Evolutionary conservation across 2,888 invertebrate species (phyloP).

Genomic region (Ariolimax columbianus): DNA sequence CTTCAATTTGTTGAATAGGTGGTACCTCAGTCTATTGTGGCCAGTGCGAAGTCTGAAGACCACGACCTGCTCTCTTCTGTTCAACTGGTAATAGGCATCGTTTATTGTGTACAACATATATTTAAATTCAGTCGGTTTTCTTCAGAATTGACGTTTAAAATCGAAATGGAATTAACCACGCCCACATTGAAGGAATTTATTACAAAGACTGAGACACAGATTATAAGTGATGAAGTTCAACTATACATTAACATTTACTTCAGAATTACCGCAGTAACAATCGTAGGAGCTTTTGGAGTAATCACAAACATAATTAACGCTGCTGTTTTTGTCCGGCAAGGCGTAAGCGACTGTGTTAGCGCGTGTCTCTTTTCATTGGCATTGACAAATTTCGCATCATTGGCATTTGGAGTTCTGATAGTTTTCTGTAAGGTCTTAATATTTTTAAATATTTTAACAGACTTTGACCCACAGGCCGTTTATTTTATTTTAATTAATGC

Average conservation of each 20-base stretch:
- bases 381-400: background rate
- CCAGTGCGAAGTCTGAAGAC: too few species aligned
- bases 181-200: background rate
- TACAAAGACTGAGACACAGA: background rate
- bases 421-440: background rate
- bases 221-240: constrained; percentile 4
- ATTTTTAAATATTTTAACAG: background rate
- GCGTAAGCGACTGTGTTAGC: background rate
- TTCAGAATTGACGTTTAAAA: background rate
- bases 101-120: too few species aligned
- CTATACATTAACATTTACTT: constrained; percentile 13
- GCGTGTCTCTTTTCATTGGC: background rate
- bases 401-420: constrained; percentile 5
- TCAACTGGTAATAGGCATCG: too few species aligned
- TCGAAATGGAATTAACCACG: background rate
- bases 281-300: background rate
- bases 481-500: background rate
- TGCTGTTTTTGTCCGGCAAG: background rate
- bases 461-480: constrained; percentile 3
- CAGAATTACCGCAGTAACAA: background rate
- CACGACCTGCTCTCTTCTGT: too few species aligned
- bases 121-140: too few species aligned
- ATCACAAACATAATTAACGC: background rate
- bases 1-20: too few species aligned
- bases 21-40: too few species aligned